A percentile compares a stretch with the other conserved stretches of the same genome.
Conservation (phyloP, 1,140 invertebrate species). For the Propsilocerus akamusi region DNA sequence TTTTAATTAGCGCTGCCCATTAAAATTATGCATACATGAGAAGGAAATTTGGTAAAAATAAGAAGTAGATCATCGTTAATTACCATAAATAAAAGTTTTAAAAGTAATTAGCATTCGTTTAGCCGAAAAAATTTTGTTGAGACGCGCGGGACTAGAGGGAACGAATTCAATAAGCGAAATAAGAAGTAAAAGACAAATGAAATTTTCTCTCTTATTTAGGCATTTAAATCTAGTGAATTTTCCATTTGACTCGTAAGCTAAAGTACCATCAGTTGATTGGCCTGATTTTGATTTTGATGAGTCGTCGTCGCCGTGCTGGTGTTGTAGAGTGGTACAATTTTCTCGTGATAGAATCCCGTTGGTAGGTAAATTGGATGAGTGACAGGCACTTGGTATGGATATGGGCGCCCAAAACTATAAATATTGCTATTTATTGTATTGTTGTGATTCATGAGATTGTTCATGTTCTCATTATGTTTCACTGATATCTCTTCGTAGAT, state of each 20-base stretch:
- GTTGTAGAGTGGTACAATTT: slow-evolving; percentile 1
- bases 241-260: too few species aligned
- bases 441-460: neutral
- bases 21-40: too few species aligned
- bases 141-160: slow-evolving; percentile 3
- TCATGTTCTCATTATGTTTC: neutral
- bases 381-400: neutral
- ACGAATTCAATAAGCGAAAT: neutral
- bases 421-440: neutral
- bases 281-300: too few species aligned
- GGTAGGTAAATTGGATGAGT: slow-evolving; percentile 2
- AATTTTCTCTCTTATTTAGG: neutral
- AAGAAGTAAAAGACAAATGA: neutral
- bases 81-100: too few species aligned
- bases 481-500: neutral
- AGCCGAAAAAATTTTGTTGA: too few species aligned
- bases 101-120: too few species aligned
- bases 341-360: slow-evolving; percentile 1
- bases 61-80: too few species aligned
- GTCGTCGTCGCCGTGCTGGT: too few species aligned
- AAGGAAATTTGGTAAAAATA: too few species aligned
- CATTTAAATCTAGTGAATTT: neutral
- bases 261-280: too few species aligned
- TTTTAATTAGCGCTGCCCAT: too few species aligned
- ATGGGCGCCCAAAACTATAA: neutral